These are phyloP conservation scores for Cecropterus lyciades DNA, from an alignment of 1,140 invertebrate species.

Conservation along the genomic window DNA sequence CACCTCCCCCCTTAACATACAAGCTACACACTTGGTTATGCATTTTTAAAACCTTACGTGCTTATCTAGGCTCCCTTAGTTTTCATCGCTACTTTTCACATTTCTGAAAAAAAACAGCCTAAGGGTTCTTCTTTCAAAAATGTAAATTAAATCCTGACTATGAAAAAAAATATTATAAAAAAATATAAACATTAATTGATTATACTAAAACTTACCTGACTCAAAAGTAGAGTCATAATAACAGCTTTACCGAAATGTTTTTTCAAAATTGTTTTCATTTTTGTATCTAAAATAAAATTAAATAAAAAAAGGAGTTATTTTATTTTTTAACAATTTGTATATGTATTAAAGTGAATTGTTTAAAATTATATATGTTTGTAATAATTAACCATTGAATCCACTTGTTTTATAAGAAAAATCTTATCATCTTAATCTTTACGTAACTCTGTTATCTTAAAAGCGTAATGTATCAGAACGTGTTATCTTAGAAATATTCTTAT, in stretches of 20 bases:
- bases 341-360: neutral
- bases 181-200: too few relatives aligned
- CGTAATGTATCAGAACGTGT: neutral
- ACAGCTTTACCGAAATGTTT: neutral
- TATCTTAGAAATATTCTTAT: neutral
- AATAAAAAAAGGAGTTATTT: constrained; percentile 17
- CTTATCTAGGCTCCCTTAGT: too few relatives aligned
- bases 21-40: too few relatives aligned
- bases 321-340: neutral
- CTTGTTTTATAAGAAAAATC: neutral
- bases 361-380: neutral
- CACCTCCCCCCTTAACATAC: too few relatives aligned
- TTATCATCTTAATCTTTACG: constrained; percentile 2
- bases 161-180: too few relatives aligned
- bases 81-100: too few relatives aligned
- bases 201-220: neutral
- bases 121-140: too few relatives aligned
- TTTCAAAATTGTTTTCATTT: neutral
- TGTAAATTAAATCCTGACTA: too few relatives aligned
- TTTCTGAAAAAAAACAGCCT: too few relatives aligned
- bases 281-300: neutral
- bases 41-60: too few relatives aligned
- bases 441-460: neutral
- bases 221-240: neutral
- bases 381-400: neutral